phyloP scores from a whole-genome alignment of 2,113 vertebrate genomes.

The Megaleporinus macrocephalus region DNA sequence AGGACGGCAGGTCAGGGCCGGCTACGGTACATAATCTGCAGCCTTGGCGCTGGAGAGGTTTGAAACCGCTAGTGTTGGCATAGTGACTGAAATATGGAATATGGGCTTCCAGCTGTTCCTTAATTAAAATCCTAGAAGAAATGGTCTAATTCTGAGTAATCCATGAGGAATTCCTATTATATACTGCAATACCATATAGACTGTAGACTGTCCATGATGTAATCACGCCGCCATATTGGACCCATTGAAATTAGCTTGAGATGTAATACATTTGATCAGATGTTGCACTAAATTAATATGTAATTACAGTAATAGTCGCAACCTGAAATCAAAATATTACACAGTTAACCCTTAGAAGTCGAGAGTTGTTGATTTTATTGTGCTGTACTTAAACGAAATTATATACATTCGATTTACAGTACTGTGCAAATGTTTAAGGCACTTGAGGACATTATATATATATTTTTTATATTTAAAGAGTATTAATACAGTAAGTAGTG shows the following conservation, averaged over 20 bases:
- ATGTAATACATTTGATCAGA: constrained; percentile 22
- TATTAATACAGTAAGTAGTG: no score
- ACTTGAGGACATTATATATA: no score
- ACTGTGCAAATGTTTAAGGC: no score
- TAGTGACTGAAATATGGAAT: not conserved
- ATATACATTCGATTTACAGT: no score
- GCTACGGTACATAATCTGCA: not conserved
- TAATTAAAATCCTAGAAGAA: constrained; percentile 10
- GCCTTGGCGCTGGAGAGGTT: not conserved
- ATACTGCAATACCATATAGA: constrained; percentile 27
- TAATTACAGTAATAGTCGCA: not conserved
- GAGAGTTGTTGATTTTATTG: not conserved
- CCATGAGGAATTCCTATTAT: constrained; percentile 11
- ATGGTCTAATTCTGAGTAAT: constrained; percentile 18
- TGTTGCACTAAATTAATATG: not conserved
- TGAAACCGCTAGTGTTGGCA: not conserved
- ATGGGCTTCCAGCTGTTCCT: constrained; percentile 41
- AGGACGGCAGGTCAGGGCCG: not conserved
- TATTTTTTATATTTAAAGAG: no score
- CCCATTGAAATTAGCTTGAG: not conserved
- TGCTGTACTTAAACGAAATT: not conserved
- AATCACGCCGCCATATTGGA: constrained; percentile 20
- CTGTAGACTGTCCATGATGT: constrained; percentile 5
- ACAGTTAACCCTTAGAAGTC: not conserved
- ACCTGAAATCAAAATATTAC: not conserved